phyloP scores from a whole-genome alignment of 2,797 vertebrate species.

The Enteromius fasciolatus region DNA sequence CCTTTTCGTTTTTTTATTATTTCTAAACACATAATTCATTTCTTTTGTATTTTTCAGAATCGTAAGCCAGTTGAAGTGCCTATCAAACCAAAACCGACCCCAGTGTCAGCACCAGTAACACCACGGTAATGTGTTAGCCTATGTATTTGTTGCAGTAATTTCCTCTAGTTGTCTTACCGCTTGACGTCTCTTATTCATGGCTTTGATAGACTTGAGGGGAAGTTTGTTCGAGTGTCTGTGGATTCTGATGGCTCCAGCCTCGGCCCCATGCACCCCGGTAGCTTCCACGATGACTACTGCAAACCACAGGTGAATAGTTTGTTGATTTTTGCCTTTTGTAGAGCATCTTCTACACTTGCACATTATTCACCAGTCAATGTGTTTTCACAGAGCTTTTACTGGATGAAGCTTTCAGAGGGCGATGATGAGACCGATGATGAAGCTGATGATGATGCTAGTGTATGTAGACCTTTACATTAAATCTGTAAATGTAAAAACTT shows the following conservation, averaged over 20 bases:
- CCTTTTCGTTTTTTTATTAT: neutral
- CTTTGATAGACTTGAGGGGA: slow-evolving; percentile 58
- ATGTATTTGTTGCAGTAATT: neutral
- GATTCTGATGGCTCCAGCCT: slow-evolving; percentile 68
- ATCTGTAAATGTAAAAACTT: neutral
- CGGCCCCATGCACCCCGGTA: slow-evolving; percentile 66
- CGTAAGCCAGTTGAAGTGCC: slow-evolving; percentile 27
- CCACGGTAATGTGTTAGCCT: neutral
- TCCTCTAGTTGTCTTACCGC: neutral
- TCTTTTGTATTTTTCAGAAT: slow-evolving; percentile 12
- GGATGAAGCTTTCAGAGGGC: slow-evolving; percentile 26
- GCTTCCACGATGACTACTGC: slow-evolving; percentile 77
- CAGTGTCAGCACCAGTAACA: neutral
- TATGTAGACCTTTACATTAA: neutral
- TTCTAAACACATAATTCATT: neutral
- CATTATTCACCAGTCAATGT: neutral
- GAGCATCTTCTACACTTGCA: neutral
- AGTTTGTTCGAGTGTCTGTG: slow-evolving; percentile 67
- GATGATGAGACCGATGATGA: slow-evolving; percentile 6
- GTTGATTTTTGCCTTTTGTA: neutral
- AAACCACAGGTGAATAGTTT: slow-evolving; percentile 62
- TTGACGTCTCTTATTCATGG: neutral
- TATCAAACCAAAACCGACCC: slow-evolving; percentile 24
- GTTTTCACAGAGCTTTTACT: slow-evolving; percentile 36
- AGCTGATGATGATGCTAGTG: slow-evolving; percentile 25